Evolutionary conservation across 2,113 vertebrate species (phyloP).

Genomic region (Sinocyclocheilus anshuiensis): DNA sequence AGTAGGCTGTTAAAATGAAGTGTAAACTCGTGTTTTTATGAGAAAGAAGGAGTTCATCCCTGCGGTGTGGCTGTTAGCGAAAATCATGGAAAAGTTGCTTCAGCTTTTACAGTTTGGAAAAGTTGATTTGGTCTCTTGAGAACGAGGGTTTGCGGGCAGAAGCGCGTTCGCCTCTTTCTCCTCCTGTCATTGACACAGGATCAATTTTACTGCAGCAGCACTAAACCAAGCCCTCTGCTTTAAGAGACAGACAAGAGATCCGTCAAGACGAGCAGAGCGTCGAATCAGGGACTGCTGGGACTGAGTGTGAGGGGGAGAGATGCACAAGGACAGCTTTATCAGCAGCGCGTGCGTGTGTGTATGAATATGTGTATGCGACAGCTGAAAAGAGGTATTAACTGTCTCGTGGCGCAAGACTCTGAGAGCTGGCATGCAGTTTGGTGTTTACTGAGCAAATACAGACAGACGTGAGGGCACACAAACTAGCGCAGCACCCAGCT

Average conservation of each 20-base stretch:
- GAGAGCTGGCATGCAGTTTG: conserved; percentile 11
- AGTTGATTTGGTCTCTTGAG: no score
- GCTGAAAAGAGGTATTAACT: conserved; percentile 14
- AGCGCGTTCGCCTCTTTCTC: no score
- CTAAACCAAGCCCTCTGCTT: conserved; percentile 28
- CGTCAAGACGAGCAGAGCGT: not conserved
- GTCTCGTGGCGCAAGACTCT: not conserved
- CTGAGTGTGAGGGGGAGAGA: not conserved
- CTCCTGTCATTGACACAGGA: not conserved
- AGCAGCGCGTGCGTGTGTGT: not conserved
- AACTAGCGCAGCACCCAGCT: conserved; percentile 8
- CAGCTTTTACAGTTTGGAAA: no score
- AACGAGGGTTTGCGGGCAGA: no score
- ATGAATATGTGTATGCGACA: not conserved
- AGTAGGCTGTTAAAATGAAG: no score
- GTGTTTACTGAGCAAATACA: conserved; percentile 46
- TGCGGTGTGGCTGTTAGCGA: no score
- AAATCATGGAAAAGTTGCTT: no score
- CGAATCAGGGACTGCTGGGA: not conserved
- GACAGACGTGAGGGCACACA: conserved; percentile 33
- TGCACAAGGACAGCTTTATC: conserved; percentile 40
- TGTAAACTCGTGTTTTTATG: no score
- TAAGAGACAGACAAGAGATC: conserved; percentile 27
- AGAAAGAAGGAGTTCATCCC: no score
- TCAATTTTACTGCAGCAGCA: conserved; percentile 32